Percentiles rank a stretch among this genome's conserved stretches.
Evolutionary conservation across 2,888 invertebrate species (phyloP).

Genomic region (Sussaba pulchella): DNA sequence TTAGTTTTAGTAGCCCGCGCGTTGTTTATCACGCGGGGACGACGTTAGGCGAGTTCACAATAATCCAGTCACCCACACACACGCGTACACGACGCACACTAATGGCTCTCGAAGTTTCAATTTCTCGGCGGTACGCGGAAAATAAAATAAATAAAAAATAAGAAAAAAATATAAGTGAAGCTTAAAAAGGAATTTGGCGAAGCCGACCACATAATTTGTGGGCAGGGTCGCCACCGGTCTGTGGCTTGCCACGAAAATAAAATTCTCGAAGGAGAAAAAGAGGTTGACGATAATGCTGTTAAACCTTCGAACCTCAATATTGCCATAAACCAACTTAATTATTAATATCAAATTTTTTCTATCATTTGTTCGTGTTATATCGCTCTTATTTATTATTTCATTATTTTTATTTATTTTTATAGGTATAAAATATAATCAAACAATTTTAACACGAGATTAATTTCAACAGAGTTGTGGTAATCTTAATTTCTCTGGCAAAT

Average conservation of each 20-base stretch:
- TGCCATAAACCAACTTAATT: no score
- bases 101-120: conserved; percentile 3
- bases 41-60: neutral
- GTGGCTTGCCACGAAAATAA: neutral
- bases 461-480: no score
- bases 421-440: no score
- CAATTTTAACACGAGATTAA: no score
- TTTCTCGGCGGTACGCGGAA: conserved; percentile 13
- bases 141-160: neutral
- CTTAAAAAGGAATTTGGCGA: neutral
- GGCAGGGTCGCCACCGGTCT: conserved; percentile 9
- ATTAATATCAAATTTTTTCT: no score
- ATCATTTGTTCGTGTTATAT: no score
- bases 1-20: conserved; percentile 36
- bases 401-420: neutral
- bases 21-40: conserved; percentile 6
- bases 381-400: no score
- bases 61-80: conserved; percentile 10
- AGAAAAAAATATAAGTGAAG: conserved; percentile 14
- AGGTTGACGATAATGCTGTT: conserved; percentile 24
- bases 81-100: no score
- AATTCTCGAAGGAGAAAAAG: neutral
- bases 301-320: conserved; percentile 12
- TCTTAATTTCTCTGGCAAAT: no score
- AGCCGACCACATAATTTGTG: conserved; percentile 27